phyloP scores from a whole-genome alignment of 1,140 invertebrate genomes.

The Nephila pilipes region DNA sequence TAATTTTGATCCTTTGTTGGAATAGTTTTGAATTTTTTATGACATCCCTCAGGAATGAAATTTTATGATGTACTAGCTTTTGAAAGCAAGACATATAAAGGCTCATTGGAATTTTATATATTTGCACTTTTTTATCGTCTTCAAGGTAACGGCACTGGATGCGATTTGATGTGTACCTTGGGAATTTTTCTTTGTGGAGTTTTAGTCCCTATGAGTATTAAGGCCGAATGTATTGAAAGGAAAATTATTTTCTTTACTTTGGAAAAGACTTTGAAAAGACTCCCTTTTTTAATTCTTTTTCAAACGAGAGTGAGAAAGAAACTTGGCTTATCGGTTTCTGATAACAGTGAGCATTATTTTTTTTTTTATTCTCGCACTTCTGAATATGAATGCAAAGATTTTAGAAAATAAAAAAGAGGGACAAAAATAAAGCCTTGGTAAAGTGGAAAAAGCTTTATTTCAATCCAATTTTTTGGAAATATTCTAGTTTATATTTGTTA shows the following conservation, averaged over 20 bases:
- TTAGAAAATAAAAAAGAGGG: not conserved
- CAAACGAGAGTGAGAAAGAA: not conserved
- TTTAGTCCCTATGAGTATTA: not conserved
- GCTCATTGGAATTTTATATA: constrained; percentile 50
- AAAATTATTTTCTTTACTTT: constrained; percentile 35
- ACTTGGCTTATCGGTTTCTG: constrained; percentile 13
- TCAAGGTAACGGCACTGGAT: constrained; percentile 14
- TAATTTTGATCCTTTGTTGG: constrained; percentile 26
- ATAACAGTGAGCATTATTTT: not conserved
- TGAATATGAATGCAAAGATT: not conserved
- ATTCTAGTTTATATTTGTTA: no score
- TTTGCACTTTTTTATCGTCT: constrained; percentile 45
- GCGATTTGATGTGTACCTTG: not conserved
- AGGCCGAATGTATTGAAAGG: not conserved
- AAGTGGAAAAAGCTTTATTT: no score
- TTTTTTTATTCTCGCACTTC: not conserved
- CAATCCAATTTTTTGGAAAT: no score
- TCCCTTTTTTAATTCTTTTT: constrained; percentile 1
- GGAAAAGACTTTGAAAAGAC: not conserved
- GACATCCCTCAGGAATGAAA: not conserved
- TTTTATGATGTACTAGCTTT: constrained; percentile 26
- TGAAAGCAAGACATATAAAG: constrained; percentile 32
- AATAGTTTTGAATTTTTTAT: constrained; percentile 40
- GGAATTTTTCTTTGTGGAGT: not conserved
- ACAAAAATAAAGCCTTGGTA: not conserved